phyloP scores from a whole-genome alignment of 2,888 invertebrate species.

The Sericinus montela region DNA sequence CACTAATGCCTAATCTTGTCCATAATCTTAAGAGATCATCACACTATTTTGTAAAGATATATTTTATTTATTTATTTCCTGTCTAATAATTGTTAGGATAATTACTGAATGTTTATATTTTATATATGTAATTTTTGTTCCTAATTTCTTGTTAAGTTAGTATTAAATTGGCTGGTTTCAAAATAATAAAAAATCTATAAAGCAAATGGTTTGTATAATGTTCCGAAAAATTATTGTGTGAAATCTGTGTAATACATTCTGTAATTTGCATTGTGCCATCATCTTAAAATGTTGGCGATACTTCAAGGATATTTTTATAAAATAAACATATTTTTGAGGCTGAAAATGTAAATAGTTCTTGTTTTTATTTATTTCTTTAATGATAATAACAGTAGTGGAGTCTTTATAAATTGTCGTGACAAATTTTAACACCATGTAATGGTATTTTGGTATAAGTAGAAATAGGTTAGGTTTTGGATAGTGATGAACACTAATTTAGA shows the following conservation, averaged over 20 bases:
- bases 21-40: slow-evolving; percentile 64
- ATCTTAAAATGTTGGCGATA: slow-evolving; percentile 29
- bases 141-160: slow-evolving; percentile 42
- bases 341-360: slow-evolving; percentile 61
- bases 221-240: background rate
- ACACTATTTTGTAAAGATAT: slow-evolving; percentile 62
- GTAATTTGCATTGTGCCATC: slow-evolving; percentile 29
- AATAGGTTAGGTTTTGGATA: slow-evolving; percentile 42
- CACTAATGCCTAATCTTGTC: slow-evolving; percentile 74
- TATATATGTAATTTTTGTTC: slow-evolving; percentile 55
- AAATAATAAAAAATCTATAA: no score
- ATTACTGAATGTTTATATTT: slow-evolving; percentile 34
- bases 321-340: slow-evolving; percentile 54
- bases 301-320: slow-evolving; percentile 28
- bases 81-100: slow-evolving; percentile 55
- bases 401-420: slow-evolving; percentile 29
- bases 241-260: slow-evolving; percentile 13
- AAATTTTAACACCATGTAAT: slow-evolving; percentile 49
- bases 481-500: slow-evolving; percentile 54
- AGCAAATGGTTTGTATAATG: no score
- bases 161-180: slow-evolving; percentile 4
- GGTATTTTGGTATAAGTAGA: slow-evolving; percentile 34
- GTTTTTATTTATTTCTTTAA: slow-evolving; percentile 60
- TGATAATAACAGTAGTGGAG: slow-evolving; percentile 37
- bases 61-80: slow-evolving; percentile 68